Percentiles rank a stretch among this genome's conserved stretches.
phyloP scores from a whole-genome alignment of 2,113 vertebrate species.

The Apodemus speciosus region DNA sequence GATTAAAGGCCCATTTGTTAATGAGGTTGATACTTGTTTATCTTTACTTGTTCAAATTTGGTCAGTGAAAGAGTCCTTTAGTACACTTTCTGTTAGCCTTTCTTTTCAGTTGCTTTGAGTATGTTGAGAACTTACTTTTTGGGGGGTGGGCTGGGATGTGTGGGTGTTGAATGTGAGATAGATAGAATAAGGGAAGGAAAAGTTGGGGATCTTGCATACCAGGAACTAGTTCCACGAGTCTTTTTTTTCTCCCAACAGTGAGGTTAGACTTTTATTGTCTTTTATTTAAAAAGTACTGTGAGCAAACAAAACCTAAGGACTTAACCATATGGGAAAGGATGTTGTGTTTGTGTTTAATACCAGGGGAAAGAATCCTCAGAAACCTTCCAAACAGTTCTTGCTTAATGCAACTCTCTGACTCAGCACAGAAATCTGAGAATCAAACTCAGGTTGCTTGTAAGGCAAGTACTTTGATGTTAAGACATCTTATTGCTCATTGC shows the following conservation, averaged over 20 bases:
- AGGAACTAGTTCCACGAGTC: neutral
- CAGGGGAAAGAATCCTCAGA: neutral
- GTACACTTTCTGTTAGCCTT: neutral
- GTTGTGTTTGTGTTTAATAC: neutral
- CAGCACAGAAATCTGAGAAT: neutral
- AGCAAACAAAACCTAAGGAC: neutral
- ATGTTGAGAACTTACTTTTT: neutral
- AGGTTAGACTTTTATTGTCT: neutral
- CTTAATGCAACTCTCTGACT: neutral
- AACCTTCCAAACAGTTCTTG: neutral
- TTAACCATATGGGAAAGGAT: neutral
- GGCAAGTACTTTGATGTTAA: neutral
- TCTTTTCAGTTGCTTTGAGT: slow-evolving; percentile 31
- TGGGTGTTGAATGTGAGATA: neutral
- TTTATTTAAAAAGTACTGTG: neutral
- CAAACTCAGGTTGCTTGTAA: neutral
- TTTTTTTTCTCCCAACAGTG: neutral
- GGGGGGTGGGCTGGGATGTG: no score
- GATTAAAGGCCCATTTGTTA: neutral
- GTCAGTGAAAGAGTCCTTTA: slow-evolving; percentile 21
- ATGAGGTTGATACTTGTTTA: neutral
- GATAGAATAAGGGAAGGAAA: neutral
- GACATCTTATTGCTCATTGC: neutral
- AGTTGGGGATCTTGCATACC: neutral
- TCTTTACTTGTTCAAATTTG: slow-evolving; percentile 6